Evolutionary conservation across 1,140 invertebrate species (phyloP).

Genomic region (Bombus waltoni): DNA sequence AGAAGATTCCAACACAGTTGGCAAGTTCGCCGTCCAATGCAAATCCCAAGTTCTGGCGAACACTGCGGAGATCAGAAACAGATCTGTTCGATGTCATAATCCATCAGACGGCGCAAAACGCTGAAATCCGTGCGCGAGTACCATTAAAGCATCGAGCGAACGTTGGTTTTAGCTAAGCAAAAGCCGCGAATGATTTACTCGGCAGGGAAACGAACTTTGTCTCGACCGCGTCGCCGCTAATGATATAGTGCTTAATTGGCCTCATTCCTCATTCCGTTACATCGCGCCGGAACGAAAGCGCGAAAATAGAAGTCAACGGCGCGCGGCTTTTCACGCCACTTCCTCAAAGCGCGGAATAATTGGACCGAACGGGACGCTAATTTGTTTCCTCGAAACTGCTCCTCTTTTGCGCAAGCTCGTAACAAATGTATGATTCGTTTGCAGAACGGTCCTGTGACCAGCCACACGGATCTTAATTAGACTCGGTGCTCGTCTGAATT

Average conservation of each 20-base stretch:
- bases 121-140: too few species aligned
- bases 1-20: too few species aligned
- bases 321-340: conserved; percentile 11
- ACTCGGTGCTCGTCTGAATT: not conserved
- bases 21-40: too few species aligned
- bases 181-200: conserved; percentile 75
- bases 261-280: conserved; percentile 76
- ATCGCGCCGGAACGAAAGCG: conserved; percentile 60
- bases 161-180: conserved; percentile 47
- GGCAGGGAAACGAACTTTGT: conserved; percentile 74
- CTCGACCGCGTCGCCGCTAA: conserved; percentile 73
- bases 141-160: not conserved
- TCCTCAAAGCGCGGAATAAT: conserved; percentile 52
- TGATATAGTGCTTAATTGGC: conserved; percentile 81
- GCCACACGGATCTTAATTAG: conserved; percentile 35
- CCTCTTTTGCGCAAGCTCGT: not conserved
- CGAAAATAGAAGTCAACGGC: conserved; percentile 71
- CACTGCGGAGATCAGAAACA: too few species aligned
- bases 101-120: too few species aligned
- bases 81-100: too few species aligned
- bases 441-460: too few species aligned
- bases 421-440: conserved; percentile 42
- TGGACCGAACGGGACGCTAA: conserved; percentile 25
- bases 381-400: conserved; percentile 30
- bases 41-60: too few species aligned